A percentile compares a stretch with the other conserved stretches of the same genome.
phyloP scores from a whole-genome alignment of 2,888 invertebrate genomes.

The Colostygia pectinataria region DNA sequence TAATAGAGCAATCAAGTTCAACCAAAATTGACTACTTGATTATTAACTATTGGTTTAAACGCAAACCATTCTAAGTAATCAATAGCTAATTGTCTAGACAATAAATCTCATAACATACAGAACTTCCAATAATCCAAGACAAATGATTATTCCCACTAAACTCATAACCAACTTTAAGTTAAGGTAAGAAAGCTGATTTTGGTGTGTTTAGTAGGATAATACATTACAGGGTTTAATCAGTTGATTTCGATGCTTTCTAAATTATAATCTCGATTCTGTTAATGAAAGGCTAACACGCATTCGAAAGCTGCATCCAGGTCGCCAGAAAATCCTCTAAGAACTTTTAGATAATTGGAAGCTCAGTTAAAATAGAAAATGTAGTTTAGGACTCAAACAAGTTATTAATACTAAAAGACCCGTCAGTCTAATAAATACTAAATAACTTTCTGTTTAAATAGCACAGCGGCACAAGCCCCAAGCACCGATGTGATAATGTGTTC shows the following conservation, averaged over 20 bases:
- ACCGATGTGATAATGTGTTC: no score
- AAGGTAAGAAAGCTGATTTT: slow-evolving; percentile 24
- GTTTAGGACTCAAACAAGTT: slow-evolving; percentile 7
- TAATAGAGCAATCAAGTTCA: slow-evolving; percentile 48
- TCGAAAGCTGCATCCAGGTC: slow-evolving; percentile 46
- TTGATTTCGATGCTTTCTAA: slow-evolving; percentile 52
- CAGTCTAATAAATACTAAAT: no score
- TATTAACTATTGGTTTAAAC: slow-evolving; percentile 59
- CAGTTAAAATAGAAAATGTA: slow-evolving; percentile 22
- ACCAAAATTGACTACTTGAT: slow-evolving; percentile 43
- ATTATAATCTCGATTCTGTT: slow-evolving; percentile 47
- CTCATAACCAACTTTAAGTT: slow-evolving; percentile 32
- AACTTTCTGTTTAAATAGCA: no score
- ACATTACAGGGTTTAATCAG: slow-evolving; percentile 43
- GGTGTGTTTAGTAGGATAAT: slow-evolving; percentile 19
- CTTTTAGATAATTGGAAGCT: slow-evolving; percentile 34
- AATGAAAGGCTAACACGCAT: slow-evolving; percentile 50
- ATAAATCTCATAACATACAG: slow-evolving; percentile 59
- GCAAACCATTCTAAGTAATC: slow-evolving; percentile 55
- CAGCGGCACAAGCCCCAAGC: no score
- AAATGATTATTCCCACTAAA: slow-evolving; percentile 34
- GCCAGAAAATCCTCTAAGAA: slow-evolving; percentile 30
- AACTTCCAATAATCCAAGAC: slow-evolving; percentile 41
- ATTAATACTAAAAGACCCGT: no score
- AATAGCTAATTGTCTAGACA: slow-evolving; percentile 61